Percentiles rank a stretch among this genome's conserved stretches.
These are phyloP conservation scores for Zaprionus bogoriensis DNA, from an alignment of 2,888 invertebrate genomes.

Conservation along the genomic window DNA sequence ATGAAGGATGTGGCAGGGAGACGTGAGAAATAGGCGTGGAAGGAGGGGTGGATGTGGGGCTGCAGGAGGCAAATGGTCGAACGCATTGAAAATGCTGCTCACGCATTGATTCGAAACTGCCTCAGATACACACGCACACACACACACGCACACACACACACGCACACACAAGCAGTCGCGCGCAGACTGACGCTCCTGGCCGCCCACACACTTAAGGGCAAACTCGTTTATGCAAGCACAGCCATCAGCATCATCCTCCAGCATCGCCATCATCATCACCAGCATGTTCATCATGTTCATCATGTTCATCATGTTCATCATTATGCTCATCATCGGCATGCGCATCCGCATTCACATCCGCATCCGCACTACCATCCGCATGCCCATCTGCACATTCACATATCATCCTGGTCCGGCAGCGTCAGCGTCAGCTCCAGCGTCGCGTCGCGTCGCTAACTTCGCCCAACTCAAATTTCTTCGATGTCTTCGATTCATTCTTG, in stretches of 20 bases:
- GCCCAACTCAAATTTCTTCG: conserved; percentile 38
- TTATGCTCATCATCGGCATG: conserved; percentile 5
- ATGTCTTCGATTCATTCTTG: conserved; percentile 30
- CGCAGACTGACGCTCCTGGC: conserved; percentile 4
- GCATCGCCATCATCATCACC: conserved; percentile 13
- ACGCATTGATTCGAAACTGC: conserved; percentile 58
- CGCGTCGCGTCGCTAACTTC: conserved; percentile 42
- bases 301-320: conserved; percentile 27
- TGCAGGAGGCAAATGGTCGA: conserved; percentile 16
- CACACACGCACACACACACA: conserved; percentile 6
- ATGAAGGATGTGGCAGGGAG: conserved; percentile 6
- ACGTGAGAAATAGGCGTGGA: neutral
- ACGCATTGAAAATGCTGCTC: conserved; percentile 66
- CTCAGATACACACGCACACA: conserved; percentile 16
- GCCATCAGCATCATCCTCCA: conserved; percentile 51
- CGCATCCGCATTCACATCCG: conserved; percentile 5
- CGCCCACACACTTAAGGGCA: conserved; percentile 63
- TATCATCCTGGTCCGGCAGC: conserved; percentile 22
- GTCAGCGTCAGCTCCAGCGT: conserved; percentile 29
- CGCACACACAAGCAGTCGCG: conserved; percentile 1
- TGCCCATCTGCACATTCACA: conserved; percentile 23
- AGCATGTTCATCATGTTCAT: conserved; percentile 21
- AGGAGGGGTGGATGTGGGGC: neutral
- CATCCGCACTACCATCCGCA: neutral
- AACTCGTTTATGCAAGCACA: conserved; percentile 75